Evolutionary conservation across 2,113 vertebrate species (phyloP), one percentile per base, ranked within the genome.

Genomic region (Ailurus styani): DNA sequence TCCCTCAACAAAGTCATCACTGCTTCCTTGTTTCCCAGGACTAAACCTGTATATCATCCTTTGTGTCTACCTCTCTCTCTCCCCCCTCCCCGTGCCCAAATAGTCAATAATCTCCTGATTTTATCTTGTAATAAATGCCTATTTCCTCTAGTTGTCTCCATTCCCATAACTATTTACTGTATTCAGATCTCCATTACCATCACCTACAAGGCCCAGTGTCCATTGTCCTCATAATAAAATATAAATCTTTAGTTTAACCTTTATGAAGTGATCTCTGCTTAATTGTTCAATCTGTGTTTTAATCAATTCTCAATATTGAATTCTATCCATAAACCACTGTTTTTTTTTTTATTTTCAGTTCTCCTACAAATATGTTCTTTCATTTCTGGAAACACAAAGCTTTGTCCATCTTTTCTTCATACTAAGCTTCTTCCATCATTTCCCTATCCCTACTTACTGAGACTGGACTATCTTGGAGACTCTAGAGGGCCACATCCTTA

Each of bases 21-120:
- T 34, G 1, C 5, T 29, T 18, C 27, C 0, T 0, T 21, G 2
- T 8, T 88, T 82, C 52, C 52, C 25, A 54, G 20, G 23, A 27
- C 21, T 79, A 57, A 68, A 73, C 15, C 2, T 83, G 42, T 6
- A 2, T 27, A 29, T 29, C 18, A 54, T 9, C 31, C n/a, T 85
- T 37, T 60, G 4, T 4, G 21, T 40, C 15, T 37, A 2, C 75
- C 3, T 68, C 10, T 57, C 1, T 85, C n/a, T 84, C 21, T 3
- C 6, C n/a, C 8, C 27, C 1, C n/a, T 6, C 27, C 1, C 15
- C 1, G 12, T 37, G 50, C 2, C 5, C 34, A 88, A 25, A 17
- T 4, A n/a, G 4, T 37, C n/a, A 47, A 60, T 6, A 18, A 45
- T 45, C 21, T 73, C 64, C 77, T n/a, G 11, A 42, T 57, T 81